These are phyloP conservation scores for Habropoda laboriosa DNA, from an alignment of 1,140 invertebrate species.

Conservation along the genomic window DNA sequence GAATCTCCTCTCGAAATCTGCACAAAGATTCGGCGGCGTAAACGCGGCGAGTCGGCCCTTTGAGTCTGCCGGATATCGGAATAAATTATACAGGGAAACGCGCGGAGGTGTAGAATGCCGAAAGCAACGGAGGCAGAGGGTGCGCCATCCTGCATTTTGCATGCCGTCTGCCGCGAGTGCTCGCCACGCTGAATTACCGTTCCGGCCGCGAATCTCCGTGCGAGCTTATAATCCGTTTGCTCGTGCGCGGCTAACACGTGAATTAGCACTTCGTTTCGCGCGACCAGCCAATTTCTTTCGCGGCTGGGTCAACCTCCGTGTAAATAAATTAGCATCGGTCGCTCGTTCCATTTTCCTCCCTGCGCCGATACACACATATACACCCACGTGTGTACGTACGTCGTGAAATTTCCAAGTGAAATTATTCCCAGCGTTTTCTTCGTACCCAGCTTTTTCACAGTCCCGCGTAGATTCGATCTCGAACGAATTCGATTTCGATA, in stretches of 20 bases:
- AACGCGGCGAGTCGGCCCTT: not conserved
- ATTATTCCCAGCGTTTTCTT: not conserved
- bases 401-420: not conserved
- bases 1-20: too few relatives aligned
- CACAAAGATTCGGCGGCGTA: too few relatives aligned
- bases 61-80: not conserved
- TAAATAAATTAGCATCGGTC: conserved; percentile 39
- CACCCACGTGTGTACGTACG: too few relatives aligned
- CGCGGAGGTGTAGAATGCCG: not conserved
- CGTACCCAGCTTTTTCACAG: not conserved
- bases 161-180: conserved; percentile 67
- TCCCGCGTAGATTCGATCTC: too few relatives aligned
- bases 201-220: conserved; percentile 41
- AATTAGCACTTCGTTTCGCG: conserved; percentile 42
- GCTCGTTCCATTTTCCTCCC: not conserved
- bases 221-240: conserved; percentile 8
- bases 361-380: too few relatives aligned
- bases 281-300: conserved; percentile 39
- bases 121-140: conserved; percentile 55
- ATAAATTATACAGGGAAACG: conserved; percentile 12
- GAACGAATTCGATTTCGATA: too few relatives aligned
- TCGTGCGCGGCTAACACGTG: conserved; percentile 28
- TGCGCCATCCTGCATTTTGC: conserved; percentile 66
- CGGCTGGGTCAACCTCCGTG: not conserved
- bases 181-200: conserved; percentile 72